Conservation (phyloP, 37 sponge, comb jelly and placozoan species). For the Spongia lamella region DNA sequence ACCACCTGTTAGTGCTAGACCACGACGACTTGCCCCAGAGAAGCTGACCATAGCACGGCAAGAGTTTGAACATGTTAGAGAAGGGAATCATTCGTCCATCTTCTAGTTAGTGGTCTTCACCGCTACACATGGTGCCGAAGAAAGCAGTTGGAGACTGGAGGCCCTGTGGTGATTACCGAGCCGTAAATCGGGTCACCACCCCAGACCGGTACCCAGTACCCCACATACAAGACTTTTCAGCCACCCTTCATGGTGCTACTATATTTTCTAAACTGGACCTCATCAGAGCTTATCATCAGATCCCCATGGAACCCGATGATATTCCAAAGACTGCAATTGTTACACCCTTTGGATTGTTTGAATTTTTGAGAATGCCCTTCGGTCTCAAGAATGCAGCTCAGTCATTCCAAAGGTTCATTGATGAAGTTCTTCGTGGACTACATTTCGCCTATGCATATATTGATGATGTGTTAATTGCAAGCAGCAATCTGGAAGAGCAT, state of each 20-base stretch:
- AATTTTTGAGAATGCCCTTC: constrained; percentile 35
- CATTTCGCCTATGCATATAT: constrained; percentile 12
- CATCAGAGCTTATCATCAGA: constrained; percentile 42
- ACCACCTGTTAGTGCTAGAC: constrained; percentile 15
- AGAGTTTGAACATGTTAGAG: constrained; percentile 15
- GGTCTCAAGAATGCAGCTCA: constrained; percentile 36
- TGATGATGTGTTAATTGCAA: constrained; percentile 20
- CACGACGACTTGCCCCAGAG: constrained; percentile 31
- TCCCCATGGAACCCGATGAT: constrained; percentile 14
- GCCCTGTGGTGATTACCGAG: constrained; percentile 58
- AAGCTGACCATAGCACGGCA: constrained; percentile 8
- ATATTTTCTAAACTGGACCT: constrained; percentile 40
- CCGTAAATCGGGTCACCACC: constrained; percentile 15
- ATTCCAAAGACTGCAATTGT: constrained; percentile 14
- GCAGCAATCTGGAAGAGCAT: constrained; percentile 43
- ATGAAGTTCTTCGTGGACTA: constrained; percentile 28
- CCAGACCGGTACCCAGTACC: constrained; percentile 60
- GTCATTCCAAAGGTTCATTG: constrained; percentile 34
- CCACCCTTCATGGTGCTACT: constrained; percentile 36
- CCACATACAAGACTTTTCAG: constrained; percentile 43
- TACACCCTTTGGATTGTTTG: constrained; percentile 23
- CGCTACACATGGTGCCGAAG: constrained; percentile 27
- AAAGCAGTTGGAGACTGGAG: constrained; percentile 54
- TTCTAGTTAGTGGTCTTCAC: background rate
- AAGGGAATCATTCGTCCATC: constrained; percentile 17